These are phyloP conservation scores for Microplitis manilae DNA, from an alignment of 2,888 invertebrate species.

Conservation along the genomic window DNA sequence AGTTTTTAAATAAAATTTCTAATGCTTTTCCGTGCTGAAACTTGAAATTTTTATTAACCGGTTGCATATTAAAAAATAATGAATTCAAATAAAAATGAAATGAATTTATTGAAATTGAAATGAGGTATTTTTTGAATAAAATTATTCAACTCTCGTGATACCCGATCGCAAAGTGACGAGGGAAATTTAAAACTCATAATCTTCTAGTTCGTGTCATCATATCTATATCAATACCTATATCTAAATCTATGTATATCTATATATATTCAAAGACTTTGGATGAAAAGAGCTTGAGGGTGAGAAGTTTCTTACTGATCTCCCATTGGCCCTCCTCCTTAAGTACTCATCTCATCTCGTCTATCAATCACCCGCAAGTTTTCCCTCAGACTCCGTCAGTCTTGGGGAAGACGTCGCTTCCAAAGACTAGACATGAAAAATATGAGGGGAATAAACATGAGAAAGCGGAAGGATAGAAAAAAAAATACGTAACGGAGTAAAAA, in stretches of 20 bases:
- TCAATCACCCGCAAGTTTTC: neutral
- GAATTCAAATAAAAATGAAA: neutral
- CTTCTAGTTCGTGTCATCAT: neutral
- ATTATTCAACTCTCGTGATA: conserved; percentile 53
- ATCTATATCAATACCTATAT: neutral
- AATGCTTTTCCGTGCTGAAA: neutral
- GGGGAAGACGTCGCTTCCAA: neutral
- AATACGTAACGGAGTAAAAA: neutral
- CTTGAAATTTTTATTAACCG: neutral
- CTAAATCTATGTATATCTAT: too few species aligned
- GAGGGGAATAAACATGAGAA: neutral
- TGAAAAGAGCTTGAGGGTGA: neutral
- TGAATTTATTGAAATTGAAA: neutral
- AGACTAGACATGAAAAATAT: neutral
- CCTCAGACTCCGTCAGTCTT: neutral
- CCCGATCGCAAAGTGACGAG: conserved; percentile 65
- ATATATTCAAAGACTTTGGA: neutral
- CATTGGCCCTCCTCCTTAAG: neutral
- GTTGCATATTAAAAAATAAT: neutral
- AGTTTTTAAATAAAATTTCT: neutral
- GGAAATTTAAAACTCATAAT: conserved; percentile 69
- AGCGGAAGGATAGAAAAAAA: neutral
- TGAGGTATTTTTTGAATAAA: neutral
- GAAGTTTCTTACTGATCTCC: neutral
- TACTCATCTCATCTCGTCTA: neutral